Evolutionary conservation across 2,888 invertebrate species (phyloP).

Genomic region (Pachydiplax longipennis): DNA sequence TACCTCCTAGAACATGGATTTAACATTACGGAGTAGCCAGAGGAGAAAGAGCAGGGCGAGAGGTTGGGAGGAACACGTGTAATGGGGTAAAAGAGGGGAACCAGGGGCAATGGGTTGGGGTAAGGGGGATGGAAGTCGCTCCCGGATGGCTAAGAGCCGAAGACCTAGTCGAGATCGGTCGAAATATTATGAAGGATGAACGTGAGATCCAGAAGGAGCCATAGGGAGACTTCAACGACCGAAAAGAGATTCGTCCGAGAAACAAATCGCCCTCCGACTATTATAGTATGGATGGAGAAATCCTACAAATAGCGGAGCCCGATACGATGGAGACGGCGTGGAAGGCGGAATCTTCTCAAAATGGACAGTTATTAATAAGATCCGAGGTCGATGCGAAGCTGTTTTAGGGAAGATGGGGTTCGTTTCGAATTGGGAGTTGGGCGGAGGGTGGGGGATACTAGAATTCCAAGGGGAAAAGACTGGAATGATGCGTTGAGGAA

Average conservation of each 20-base stretch:
- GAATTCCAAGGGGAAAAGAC: background rate
- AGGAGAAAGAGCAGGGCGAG: background rate
- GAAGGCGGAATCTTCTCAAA: background rate
- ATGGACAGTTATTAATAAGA: background rate
- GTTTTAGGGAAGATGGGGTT: background rate
- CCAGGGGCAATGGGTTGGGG: background rate
- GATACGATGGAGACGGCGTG: background rate
- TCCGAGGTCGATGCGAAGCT: background rate
- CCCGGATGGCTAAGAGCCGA: constrained; percentile 2
- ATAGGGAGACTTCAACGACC: background rate
- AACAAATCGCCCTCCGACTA: background rate
- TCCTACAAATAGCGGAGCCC: background rate
- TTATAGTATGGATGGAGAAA: background rate
- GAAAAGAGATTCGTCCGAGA: background rate
- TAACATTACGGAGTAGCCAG: background rate
- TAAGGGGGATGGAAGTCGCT: background rate
- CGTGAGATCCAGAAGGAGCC: background rate
- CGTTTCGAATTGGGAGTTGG: background rate
- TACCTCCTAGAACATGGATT: background rate
- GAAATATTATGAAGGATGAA: constrained; percentile 2
- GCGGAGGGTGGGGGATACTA: background rate
- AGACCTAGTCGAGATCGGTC: background rate
- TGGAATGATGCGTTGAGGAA: background rate
- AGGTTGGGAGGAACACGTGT: constrained; percentile 27
- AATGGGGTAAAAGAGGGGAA: background rate